Base-by-base conservation (phyloP, 2,797 vertebrate genomes). In the Mus spretus region DNA sequence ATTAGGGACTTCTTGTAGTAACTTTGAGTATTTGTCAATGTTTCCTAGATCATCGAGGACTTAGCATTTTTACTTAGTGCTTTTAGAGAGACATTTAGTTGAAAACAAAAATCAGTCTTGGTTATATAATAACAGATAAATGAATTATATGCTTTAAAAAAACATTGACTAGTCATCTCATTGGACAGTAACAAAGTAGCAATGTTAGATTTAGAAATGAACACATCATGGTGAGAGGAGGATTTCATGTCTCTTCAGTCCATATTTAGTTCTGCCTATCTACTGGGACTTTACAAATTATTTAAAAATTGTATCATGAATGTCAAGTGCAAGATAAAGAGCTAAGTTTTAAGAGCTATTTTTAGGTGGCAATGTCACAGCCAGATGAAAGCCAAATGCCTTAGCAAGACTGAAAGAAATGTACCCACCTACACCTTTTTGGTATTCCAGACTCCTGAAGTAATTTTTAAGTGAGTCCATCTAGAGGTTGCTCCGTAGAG, bases 261-360 rank as follows among this genome's bases (percentile, higher is more conserved):
- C 84, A 86, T 86, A 93, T 96, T 96, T 96, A 93, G 81, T 75
- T 89, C 24, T 87, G 37, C 28, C 24, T 92, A 28, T 83, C 74
- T 87, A 67, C 59, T 93, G 72, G 92, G 96, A 85, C 7, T 72
- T 96, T 92, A 91, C 37, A 96, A 83, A 95, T 97, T 96, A 78
- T 95, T 97, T 93, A 84, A 17, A 96, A 95, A 96, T 34, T 93
- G 72, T 90, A 93, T 77, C 85, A 67, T 95, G 90, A 95, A 95
- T 80, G 79, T 96, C 44, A 96, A 97, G 94, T 86, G 88, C 67
- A 89, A 96, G 97, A 96, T 96, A 97, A 97, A 79, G 85, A 96
- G 84, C 63, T 79, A 81, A 79, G 50, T 80, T 89, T 96, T 92
- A 57, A 90, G 92, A 91, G 93, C 50, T 95, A 97, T 92, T 97